Percentiles rank a stretch among this genome's conserved stretches.
Evolutionary conservation across 2,888 invertebrate genomes (phyloP).

Genomic region (Lasioglossum leucozonium): DNA sequence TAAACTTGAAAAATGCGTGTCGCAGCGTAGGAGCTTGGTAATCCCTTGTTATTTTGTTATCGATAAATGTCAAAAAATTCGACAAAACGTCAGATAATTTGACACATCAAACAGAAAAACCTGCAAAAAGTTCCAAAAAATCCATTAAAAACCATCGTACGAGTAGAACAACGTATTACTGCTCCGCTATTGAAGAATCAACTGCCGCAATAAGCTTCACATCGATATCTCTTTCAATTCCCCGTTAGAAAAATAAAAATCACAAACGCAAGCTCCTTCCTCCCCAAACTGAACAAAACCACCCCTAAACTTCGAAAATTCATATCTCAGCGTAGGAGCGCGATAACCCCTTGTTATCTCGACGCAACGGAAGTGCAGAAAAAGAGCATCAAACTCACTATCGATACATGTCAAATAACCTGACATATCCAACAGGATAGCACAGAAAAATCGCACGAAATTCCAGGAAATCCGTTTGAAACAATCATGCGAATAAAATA

Average conservation of each 20-base stretch:
- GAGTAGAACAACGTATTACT: too few relatives aligned
- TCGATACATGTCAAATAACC: background rate
- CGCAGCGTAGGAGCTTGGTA: background rate
- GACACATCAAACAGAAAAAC: too few relatives aligned
- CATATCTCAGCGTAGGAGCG: background rate
- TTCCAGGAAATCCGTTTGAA: background rate
- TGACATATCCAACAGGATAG: background rate
- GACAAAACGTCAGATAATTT: too few relatives aligned
- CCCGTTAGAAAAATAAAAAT: too few relatives aligned
- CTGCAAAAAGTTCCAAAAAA: too few relatives aligned
- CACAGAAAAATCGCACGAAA: background rate
- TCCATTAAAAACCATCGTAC: too few relatives aligned
- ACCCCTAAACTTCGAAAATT: background rate
- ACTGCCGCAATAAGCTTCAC: too few relatives aligned
- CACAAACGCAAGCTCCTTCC: too few relatives aligned
- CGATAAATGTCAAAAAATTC: too few relatives aligned
- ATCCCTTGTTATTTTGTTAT: background rate
- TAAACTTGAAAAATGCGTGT: background rate
- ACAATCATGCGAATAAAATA: background rate
- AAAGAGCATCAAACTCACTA: background rate
- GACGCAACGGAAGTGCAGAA: background rate
- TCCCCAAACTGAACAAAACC: background rate
- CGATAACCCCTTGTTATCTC: background rate
- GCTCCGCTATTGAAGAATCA: too few relatives aligned
- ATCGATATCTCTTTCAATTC: too few relatives aligned